phyloP scores from a whole-genome alignment of 92 coral and sea anemone species.

The Siderastrea siderea region DNA sequence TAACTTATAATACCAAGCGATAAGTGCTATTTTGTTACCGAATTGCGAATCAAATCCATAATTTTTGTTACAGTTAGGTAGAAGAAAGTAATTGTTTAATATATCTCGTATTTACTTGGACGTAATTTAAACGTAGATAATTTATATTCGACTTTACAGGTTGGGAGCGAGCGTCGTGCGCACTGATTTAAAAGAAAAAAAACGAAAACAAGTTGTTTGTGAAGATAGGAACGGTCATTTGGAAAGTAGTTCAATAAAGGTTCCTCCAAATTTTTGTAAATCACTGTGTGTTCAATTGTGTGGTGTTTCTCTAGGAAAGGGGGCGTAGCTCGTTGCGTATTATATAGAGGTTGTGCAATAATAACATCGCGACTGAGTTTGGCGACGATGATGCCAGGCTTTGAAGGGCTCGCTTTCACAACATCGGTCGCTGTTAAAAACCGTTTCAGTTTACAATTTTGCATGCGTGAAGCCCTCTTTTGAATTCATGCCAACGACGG shows the following conservation, averaged over 20 bases:
- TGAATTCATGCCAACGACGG: slow-evolving; percentile 47
- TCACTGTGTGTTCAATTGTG: slow-evolving; percentile 13
- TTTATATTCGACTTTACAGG: slow-evolving; percentile 62
- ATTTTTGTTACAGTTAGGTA: slow-evolving; percentile 89
- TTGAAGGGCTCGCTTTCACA: slow-evolving; percentile 31
- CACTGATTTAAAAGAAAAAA: slow-evolving; percentile 42
- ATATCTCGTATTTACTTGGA: slow-evolving; percentile 70
- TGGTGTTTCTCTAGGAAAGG: not conserved
- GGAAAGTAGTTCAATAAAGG: slow-evolving; percentile 51
- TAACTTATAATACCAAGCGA: slow-evolving; percentile 93
- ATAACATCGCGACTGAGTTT: slow-evolving; percentile 23
- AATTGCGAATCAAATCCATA: slow-evolving; percentile 74
- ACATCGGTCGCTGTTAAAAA: not conserved
- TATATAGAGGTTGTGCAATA: slow-evolving; percentile 18
- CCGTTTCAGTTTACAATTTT: slow-evolving; percentile 73
- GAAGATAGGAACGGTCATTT: slow-evolving; percentile 45
- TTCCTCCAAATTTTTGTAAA: slow-evolving; percentile 45
- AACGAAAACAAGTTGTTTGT: slow-evolving; percentile 23
- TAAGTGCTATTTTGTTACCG: slow-evolving; percentile 96
- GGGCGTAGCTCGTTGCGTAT: slow-evolving; percentile 18
- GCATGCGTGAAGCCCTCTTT: slow-evolving; percentile 63
- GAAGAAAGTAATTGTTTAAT: slow-evolving; percentile 84
- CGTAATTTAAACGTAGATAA: slow-evolving; percentile 73
- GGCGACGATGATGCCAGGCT: slow-evolving; percentile 50
- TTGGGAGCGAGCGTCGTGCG: slow-evolving; percentile 42